phyloP scores from a whole-genome alignment of 1,140 invertebrate genomes.

The Solen grandis region DNA sequence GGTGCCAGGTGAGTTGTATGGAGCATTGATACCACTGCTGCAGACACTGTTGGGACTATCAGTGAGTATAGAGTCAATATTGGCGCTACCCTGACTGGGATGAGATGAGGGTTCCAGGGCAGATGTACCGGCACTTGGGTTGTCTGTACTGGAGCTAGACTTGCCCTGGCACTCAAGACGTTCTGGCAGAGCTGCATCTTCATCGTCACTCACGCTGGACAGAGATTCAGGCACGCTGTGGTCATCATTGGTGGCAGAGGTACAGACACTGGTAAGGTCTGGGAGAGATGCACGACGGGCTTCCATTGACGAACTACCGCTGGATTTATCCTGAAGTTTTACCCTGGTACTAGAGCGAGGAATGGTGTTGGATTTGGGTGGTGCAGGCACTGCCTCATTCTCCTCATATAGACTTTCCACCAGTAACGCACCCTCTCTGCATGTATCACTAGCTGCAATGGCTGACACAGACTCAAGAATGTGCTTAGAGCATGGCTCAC shows the following conservation, averaged over 20 bases:
- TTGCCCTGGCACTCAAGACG: constrained; percentile 67
- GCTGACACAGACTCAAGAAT: constrained; percentile 56
- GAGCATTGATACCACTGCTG: constrained; percentile 73
- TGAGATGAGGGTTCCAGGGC: background rate
- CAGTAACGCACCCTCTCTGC: constrained; percentile 42
- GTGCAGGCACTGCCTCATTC: constrained; percentile 5
- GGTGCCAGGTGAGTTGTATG: constrained; percentile 71
- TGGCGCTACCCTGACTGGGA: constrained; percentile 50
- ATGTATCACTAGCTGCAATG: constrained; percentile 50
- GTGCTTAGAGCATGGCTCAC: constrained; percentile 50
- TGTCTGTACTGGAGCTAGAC: constrained; percentile 67
- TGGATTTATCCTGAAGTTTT: constrained; percentile 61
- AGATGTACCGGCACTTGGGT: constrained; percentile 10
- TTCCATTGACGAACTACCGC: constrained; percentile 64
- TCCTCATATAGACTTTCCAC: constrained; percentile 56
- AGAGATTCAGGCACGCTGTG: constrained; percentile 57
- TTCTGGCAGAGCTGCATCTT: constrained; percentile 58
- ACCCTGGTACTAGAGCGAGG: constrained; percentile 67
- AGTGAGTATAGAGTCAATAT: constrained; percentile 72
- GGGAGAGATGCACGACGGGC: constrained; percentile 63
- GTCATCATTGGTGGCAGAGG: constrained; percentile 50
- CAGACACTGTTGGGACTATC: constrained; percentile 73
- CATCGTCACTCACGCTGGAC: constrained; percentile 49
- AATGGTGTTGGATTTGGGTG: constrained; percentile 65
- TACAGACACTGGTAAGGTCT: constrained; percentile 60